Conservation (phyloP, 2,797 vertebrate species). For the Poecilia picta region DNA sequence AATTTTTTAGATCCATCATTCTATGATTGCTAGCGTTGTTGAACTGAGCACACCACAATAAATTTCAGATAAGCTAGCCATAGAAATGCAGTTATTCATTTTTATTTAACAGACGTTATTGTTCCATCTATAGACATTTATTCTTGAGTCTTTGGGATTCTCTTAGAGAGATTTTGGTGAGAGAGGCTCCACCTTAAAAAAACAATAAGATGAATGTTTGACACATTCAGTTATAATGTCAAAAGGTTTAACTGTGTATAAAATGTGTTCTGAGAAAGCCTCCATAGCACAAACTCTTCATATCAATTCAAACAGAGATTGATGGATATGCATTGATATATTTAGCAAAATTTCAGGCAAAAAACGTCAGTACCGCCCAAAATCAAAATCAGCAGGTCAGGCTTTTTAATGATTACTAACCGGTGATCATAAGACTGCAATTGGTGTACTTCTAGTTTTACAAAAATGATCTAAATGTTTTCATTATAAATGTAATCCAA, state of each 20-base stretch:
- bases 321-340: neutral
- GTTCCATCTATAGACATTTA: neutral
- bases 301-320: neutral
- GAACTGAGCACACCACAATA: neutral
- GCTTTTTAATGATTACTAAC: too few relatives aligned
- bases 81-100: neutral
- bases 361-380: too few relatives aligned
- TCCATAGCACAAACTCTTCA: neutral
- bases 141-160: neutral
- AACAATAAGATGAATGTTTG: neutral
- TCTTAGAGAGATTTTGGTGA: neutral
- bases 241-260: neutral
- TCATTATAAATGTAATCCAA: neutral
- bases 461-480: neutral
- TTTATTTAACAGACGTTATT: neutral
- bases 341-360: too few relatives aligned
- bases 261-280: neutral
- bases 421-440: too few relatives aligned
- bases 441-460: too few relatives aligned
- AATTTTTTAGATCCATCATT: neutral
- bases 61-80: neutral
- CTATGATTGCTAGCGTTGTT: neutral
- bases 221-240: neutral
- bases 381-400: too few relatives aligned
- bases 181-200: neutral